Evolutionary conservation across 37 sponge, comb jelly and placozoan species (phyloP), one percentile per base, ranked within the genome.

Genomic region (Ianthella basta): DNA sequence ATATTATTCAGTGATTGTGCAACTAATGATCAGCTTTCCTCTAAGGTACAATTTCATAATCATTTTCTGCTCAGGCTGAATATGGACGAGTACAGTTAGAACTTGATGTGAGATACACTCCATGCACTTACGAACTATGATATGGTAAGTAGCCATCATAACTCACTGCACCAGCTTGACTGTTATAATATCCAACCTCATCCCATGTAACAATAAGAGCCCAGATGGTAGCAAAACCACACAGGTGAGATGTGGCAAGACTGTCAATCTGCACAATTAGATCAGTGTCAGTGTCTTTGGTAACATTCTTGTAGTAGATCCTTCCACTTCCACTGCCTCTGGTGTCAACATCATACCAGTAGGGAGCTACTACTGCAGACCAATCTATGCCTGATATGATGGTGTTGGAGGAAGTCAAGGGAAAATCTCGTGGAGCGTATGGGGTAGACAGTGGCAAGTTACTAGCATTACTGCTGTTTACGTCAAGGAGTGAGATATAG

Each of bases 121-220:
- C n/a, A n/a, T n/a, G n/a, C n/a, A n/a, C n/a, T n/a, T n/a, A n/a
- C n/a, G n/a, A n/a, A n/a, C n/a, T n/a, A n/a, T n/a, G n/a, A n/a
- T n/a, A n/a, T n/a, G n/a, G n/a, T n/a, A n/a, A n/a, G n/a, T n/a
- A n/a, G n/a, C n/a, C n/a, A n/a, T n/a, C n/a, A n/a, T n/a, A n/a
- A n/a, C n/a, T n/a, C 8, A 44, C 50, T 8, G 3, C 8, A 8
- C 8, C 50, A 44, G 50, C 3, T 3, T 8, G 50, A 10, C 8
- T 8, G 8, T 8, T 44, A 8, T 44, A 44, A 65, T 83, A 83
- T 65, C 83, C 83, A 21, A 83, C 83, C 1, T 38, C 0, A n/a
- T 83, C 83, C 83, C 83, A 83, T 20, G 83, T 83, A 35, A 64
- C 64, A 38, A 83, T 65, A n/a, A 83, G 50, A 41, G 67, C 65